Conservation (phyloP, 2,797 vertebrate genomes). For the Scolopax rusticola region DNA sequence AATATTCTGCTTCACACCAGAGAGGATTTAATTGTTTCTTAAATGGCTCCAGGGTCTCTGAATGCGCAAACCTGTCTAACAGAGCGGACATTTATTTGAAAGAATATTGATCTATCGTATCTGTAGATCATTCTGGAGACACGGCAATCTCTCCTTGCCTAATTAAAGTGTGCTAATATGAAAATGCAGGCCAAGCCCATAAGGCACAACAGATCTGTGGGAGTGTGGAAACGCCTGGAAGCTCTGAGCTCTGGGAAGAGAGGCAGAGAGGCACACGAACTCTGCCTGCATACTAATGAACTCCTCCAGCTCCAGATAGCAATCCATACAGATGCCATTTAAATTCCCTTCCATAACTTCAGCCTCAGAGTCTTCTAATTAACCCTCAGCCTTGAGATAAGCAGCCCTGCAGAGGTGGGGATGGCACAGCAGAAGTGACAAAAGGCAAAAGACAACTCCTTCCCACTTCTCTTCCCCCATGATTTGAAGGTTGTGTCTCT, state of each 20-base stretch:
- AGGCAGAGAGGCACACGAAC: neutral
- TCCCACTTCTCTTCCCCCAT: neutral
- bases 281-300: constrained; percentile 17
- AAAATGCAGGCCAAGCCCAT: neutral
- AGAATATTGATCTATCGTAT: neutral
- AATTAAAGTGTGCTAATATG: constrained; percentile 27
- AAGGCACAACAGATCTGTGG: constrained; percentile 3
- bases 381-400: constrained; percentile 29
- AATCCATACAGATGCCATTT: constrained; percentile 55
- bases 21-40: constrained; percentile 52
- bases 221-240: neutral
- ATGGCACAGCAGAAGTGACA: neutral
- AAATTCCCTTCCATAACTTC: constrained; percentile 45
- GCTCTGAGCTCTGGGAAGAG: neutral
- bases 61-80: constrained; percentile 3
- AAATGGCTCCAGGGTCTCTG: neutral
- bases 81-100: neutral
- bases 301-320: constrained; percentile 9
- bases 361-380: constrained; percentile 46
- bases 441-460: neutral
- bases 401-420: neutral
- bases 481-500: constrained; percentile 1
- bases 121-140: constrained; percentile 18
- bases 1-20: constrained; percentile 21
- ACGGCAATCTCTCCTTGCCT: neutral